Evolutionary conservation across 1,140 invertebrate species (phyloP), one percentile per base, ranked within the genome.

Genomic region (Aphelinus atriplicis): DNA sequence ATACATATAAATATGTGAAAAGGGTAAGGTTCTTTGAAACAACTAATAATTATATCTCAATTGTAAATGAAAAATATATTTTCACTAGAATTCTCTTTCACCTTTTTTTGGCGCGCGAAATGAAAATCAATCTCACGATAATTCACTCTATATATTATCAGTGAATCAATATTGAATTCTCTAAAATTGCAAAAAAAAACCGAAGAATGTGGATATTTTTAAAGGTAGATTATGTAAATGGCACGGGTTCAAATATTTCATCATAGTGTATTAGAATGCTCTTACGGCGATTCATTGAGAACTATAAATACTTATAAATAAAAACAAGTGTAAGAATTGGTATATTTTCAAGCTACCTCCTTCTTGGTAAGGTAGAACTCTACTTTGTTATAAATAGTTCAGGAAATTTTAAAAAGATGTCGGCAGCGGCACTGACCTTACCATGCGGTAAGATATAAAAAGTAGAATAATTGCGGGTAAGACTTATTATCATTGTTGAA

Each of bases 151-250:
- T 26, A 26, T 26, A 26, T 26, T 26, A 26, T 26, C 26, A 26
- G 26, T 26, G 26, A 26, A 26, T 26, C 26, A 26, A 26, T 26
- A 26, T 26, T 26, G 26, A 26, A 26, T 26, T 26, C 26, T 26
- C 26, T 26, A 26, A 26, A 26, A 26, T 26, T 26, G 26, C 26
- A 26, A 26, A 26, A 26, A 26, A 26, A 26, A 26, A 26, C 26
- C 26, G 26, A 26, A 26, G 26, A 26, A 26, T 26, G 26, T 3
- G n/a, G 53, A 64, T 75, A 69, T 75, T 70, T 75, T 70, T 75
- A 75, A 75, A 75, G 57, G 65, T 64, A 45, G 43, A 75, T 75
- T 75, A 75, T 70, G 66, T 53, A 71, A 75, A 75, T 75, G 73
- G 73, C 73, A 75, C 47, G 58, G 3, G 42, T 71, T 71, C 73